These are phyloP conservation scores for Drosophila setosimentum DNA, from an alignment of 2,888 invertebrate species.

Conservation along the genomic window DNA sequence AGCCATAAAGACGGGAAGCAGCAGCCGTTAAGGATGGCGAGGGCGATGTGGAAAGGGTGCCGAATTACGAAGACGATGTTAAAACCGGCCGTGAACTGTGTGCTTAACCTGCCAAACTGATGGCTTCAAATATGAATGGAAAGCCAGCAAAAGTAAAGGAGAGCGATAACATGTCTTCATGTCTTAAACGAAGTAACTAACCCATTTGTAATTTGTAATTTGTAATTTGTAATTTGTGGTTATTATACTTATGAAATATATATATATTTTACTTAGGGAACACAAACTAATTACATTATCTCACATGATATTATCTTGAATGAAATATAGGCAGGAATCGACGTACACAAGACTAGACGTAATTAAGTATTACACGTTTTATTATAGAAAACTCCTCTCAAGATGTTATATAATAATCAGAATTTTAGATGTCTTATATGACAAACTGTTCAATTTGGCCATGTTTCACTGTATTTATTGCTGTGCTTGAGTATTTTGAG, in stretches of 20 bases:
- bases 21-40: background rate
- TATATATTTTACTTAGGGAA: background rate
- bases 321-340: background rate
- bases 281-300: background rate
- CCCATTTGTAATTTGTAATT: background rate
- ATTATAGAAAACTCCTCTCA: background rate
- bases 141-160: constrained; percentile 8
- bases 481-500: background rate
- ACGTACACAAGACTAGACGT: too few relatives aligned
- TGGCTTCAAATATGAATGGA: constrained; percentile 52
- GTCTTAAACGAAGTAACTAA: background rate
- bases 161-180: background rate
- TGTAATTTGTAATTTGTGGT: background rate
- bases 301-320: background rate
- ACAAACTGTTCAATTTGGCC: background rate
- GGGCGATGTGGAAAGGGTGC: background rate
- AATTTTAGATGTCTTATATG: background rate
- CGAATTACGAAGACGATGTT: background rate
- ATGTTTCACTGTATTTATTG: background rate
- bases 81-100: constrained; percentile 47
- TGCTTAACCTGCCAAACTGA: constrained; percentile 56
- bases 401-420: background rate
- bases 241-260: background rate
- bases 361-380: background rate
- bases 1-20: constrained; percentile 40